Evolutionary conservation across 1,140 invertebrate species (phyloP).

Genomic region (Caenorhabditis inopinata): DNA sequence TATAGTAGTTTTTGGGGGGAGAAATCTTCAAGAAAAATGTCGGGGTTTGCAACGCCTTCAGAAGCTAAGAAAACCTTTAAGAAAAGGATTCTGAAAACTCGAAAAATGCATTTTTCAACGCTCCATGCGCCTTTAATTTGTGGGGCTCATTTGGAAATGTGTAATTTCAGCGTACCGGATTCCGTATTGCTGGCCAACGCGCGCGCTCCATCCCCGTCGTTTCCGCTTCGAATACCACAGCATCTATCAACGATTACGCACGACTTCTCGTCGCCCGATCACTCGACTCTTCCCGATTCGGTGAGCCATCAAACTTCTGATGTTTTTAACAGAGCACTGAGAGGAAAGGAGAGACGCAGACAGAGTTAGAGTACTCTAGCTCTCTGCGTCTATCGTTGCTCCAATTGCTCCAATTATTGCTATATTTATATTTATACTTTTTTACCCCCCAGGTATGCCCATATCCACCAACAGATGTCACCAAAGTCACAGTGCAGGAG

Average conservation of each 20-base stretch:
- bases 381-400: neutral
- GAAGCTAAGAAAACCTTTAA: neutral
- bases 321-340: too few relatives aligned
- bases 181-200: conserved; percentile 20
- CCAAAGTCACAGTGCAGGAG: conserved; percentile 64
- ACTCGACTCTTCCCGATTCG: conserved; percentile 23
- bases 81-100: neutral
- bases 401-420: neutral
- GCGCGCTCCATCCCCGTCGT: conserved; percentile 58
- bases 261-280: conserved; percentile 53
- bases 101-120: neutral
- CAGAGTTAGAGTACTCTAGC: too few relatives aligned
- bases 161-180: conserved; percentile 17
- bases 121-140: neutral
- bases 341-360: too few relatives aligned
- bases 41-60: neutral
- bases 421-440: neutral
- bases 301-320: neutral
- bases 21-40: too few relatives aligned
- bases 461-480: conserved; percentile 64
- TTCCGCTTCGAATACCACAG: conserved; percentile 58
- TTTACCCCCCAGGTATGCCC: conserved; percentile 56
- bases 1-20: too few relatives aligned
- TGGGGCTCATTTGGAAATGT: neutral
- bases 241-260: conserved; percentile 60